Evolutionary conservation across 1,140 invertebrate genomes (phyloP).

Genomic region (Goniozus legneri): DNA sequence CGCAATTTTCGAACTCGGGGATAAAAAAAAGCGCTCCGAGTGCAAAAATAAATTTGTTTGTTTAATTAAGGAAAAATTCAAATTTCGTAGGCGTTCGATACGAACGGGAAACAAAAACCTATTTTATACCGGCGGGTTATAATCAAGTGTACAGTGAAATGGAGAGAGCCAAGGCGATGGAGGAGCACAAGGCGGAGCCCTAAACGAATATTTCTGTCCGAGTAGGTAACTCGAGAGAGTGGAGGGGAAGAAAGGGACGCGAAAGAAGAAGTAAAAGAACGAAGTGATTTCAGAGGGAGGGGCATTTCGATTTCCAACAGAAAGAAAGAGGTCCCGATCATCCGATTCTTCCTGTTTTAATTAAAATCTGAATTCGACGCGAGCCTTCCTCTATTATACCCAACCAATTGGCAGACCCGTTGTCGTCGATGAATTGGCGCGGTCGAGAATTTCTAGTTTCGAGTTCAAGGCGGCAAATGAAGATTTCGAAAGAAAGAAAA

Average conservation of each 20-base stretch:
- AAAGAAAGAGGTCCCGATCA: conserved; percentile 25
- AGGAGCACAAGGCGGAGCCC: conserved; percentile 33
- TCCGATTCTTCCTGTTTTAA: conserved; percentile 30
- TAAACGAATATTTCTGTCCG: conserved; percentile 31
- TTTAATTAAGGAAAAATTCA: no score
- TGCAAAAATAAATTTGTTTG: no score
- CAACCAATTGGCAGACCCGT: no score
- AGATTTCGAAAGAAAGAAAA: no score
- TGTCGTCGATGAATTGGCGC: no score
- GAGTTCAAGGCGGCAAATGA: no score
- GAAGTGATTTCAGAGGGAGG: neutral
- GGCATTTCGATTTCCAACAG: conserved; percentile 15
- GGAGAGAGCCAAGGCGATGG: no score
- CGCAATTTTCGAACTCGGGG: neutral
- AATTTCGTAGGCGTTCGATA: no score
- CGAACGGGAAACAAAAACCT: no score
- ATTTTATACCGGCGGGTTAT: no score
- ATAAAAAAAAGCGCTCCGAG: neutral
- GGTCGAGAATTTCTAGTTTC: no score
- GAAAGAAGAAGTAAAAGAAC: conserved; percentile 5
- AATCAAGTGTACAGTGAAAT: no score
- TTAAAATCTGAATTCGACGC: conserved; percentile 28
- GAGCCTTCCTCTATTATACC: conserved; percentile 6
- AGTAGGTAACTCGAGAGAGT: conserved; percentile 20
- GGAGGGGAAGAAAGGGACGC: neutral